Base-by-base conservation (phyloP, 1,140 invertebrate genomes). In the Stenopsyche tienmushanensis region DNA sequence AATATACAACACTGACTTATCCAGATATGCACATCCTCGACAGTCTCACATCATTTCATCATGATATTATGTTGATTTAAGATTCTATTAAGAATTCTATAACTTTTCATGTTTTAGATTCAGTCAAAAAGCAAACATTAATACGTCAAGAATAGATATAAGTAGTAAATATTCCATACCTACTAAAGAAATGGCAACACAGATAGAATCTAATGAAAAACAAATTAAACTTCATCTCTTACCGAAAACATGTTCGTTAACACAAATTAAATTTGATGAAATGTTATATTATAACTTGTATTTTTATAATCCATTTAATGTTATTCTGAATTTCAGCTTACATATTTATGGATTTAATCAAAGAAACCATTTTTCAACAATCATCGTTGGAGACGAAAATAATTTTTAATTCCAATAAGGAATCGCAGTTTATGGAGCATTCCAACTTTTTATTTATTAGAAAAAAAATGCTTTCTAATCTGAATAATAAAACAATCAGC, bases 371-470 rank as follows among this genome's bases (percentile, higher is more conserved):
- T 52, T 67, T 64, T 39, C 42, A 64, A n/a, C 24, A 45, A 1
- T 25, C 44, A 1, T n/a, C 20, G 8, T 3, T 15, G 3, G 62
- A 64, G 26, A 53, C 26, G 3, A 53, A 41, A 1, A 53, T 67
- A 10, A 20, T 52, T 5, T 67, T 67, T 26, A 59, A 42, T 29
- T 67, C 60, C 1, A 54, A 67, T 17, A 49, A 60, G 17, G 39
- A 64, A 8, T 52, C 55, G 3, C 13, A 59, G 9, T 64, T 67
- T 1, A 54, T 53, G 1, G 62, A 52, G 9, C 54, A 64, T 53
- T 67, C 54, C 3, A 64, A 47, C 24, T 67, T 59, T 58, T 64
- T 54, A 7, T 60, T 25, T 2, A 59, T 64, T 10, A 41, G 62
- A 44, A 62, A 67, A 34, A 64, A 50, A 60, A 67, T 67, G 29